Evolutionary conservation across 1,140 invertebrate genomes (phyloP).

Genomic region (Agrypnia vestita): DNA sequence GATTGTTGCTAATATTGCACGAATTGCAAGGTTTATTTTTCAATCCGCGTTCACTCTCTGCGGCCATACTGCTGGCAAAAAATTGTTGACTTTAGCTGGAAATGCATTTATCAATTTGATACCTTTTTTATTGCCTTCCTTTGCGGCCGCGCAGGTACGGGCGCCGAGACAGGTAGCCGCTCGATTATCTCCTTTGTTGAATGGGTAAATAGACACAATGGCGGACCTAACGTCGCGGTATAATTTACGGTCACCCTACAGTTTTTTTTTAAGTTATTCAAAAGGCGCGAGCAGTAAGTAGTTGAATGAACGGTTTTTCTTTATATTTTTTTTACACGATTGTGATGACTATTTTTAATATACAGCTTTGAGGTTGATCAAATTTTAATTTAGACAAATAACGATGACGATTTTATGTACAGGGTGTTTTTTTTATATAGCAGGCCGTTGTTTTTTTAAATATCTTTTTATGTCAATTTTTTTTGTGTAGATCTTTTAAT

Average conservation of each 20-base stretch:
- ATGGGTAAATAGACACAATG: slow-evolving; percentile 23
- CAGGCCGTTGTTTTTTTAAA: too few relatives aligned
- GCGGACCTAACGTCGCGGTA: background rate
- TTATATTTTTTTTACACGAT: background rate
- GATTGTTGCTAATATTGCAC: too few relatives aligned
- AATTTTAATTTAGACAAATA: background rate
- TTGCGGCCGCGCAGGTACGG: background rate
- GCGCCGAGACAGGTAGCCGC: slow-evolving; percentile 25
- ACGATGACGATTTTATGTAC: too few relatives aligned
- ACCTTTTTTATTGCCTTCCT: slow-evolving; percentile 12
- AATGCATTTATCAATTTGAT: slow-evolving; percentile 34
- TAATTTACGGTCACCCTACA: slow-evolving; percentile 15
- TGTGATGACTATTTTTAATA: background rate
- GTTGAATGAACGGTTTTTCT: background rate
- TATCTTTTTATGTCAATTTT: too few relatives aligned
- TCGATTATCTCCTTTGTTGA: background rate
- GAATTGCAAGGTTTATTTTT: background rate
- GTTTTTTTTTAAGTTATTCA: slow-evolving; percentile 4
- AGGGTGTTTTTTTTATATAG: too few relatives aligned
- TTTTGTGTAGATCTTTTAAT: too few relatives aligned
- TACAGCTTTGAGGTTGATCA: background rate
- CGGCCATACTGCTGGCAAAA: background rate
- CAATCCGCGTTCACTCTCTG: background rate
- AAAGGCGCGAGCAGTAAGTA: background rate
- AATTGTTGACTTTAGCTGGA: slow-evolving; percentile 6